Conservation (phyloP, 1,140 invertebrate species). For the Apis cerana region DNA sequence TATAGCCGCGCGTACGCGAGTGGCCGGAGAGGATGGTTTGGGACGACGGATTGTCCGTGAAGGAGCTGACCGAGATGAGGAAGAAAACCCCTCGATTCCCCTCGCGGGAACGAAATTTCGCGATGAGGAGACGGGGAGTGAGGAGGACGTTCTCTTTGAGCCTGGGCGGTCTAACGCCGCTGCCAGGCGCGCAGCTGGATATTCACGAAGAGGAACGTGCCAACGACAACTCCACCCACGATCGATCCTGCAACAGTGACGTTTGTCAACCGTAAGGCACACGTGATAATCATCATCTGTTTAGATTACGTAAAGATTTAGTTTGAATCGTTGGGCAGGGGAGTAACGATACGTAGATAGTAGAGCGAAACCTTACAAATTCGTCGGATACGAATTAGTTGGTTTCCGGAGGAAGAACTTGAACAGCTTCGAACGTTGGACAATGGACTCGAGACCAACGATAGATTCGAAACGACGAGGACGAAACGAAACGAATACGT, state of each 20-base stretch:
- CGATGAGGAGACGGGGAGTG: slow-evolving; percentile 80
- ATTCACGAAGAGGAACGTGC: slow-evolving; percentile 50
- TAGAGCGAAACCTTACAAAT: neutral
- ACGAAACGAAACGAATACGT: neutral
- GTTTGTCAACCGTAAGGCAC: slow-evolving; percentile 57
- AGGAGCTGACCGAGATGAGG: slow-evolving; percentile 79
- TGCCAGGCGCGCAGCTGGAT: slow-evolving; percentile 42
- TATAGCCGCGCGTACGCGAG: slow-evolving; percentile 6
- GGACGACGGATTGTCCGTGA: slow-evolving; percentile 78
- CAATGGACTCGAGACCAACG: neutral
- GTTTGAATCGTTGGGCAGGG: too few species aligned
- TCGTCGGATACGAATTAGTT: too few species aligned
- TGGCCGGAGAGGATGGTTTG: slow-evolving; percentile 68
- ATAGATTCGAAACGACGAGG: neutral
- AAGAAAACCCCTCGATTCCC: slow-evolving; percentile 86
- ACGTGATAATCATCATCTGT: neutral
- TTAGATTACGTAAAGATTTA: neutral
- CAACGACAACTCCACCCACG: slow-evolving; percentile 41
- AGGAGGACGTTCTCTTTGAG: slow-evolving; percentile 57
- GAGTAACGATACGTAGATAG: too few species aligned
- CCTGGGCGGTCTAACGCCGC: slow-evolving; percentile 53
- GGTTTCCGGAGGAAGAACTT: neutral
- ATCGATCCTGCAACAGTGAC: slow-evolving; percentile 51
- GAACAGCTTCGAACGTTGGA: neutral
- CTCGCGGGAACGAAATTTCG: slow-evolving; percentile 85